A percentile compares a stretch with the other conserved stretches of the same genome.
These are phyloP conservation scores for Sebastes diploproa DNA, from an alignment of 2,797 vertebrate species.

Conservation along the genomic window DNA sequence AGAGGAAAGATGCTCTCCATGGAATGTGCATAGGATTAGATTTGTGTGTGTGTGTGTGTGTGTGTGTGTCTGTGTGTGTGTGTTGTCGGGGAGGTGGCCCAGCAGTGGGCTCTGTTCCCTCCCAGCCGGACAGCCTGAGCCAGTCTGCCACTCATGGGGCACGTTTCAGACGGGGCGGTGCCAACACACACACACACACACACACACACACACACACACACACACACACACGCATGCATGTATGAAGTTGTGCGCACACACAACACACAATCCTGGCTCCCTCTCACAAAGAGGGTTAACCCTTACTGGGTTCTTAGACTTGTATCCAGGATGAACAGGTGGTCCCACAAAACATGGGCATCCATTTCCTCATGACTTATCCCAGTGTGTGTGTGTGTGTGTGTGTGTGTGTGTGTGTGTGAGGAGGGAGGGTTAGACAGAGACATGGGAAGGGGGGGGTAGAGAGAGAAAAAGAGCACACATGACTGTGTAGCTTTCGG, in stretches of 20 bases:
- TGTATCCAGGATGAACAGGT: constrained; percentile 83
- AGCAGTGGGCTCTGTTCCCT: constrained; percentile 75
- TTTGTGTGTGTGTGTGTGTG: constrained; percentile 31
- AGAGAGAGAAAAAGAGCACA: constrained; percentile 3
- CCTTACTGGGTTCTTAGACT: constrained; percentile 79
- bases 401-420: constrained; percentile 11
- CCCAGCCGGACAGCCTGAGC: constrained; percentile 77
- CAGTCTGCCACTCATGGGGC: constrained; percentile 81
- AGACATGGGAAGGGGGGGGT: neutral
- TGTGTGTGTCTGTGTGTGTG: constrained; percentile 30
- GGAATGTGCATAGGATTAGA: constrained; percentile 56
- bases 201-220: neutral
- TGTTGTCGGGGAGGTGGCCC: constrained; percentile 64
- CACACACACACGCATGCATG: constrained; percentile 15
- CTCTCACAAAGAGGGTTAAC: constrained; percentile 77
- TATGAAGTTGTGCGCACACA: constrained; percentile 11
- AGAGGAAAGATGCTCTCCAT: constrained; percentile 52
- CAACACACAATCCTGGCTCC: constrained; percentile 60
- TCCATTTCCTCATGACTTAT: constrained; percentile 82
- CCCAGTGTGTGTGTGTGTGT: constrained; percentile 53
- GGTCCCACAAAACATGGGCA: constrained; percentile 83
- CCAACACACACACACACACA: constrained; percentile 42
- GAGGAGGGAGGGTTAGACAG: constrained; percentile 26
- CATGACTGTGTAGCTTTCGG: constrained; percentile 4
- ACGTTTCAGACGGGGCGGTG: constrained; percentile 76